Conservation (phyloP, 2,888 invertebrate species). For the Drosophila mayaguana region DNA sequence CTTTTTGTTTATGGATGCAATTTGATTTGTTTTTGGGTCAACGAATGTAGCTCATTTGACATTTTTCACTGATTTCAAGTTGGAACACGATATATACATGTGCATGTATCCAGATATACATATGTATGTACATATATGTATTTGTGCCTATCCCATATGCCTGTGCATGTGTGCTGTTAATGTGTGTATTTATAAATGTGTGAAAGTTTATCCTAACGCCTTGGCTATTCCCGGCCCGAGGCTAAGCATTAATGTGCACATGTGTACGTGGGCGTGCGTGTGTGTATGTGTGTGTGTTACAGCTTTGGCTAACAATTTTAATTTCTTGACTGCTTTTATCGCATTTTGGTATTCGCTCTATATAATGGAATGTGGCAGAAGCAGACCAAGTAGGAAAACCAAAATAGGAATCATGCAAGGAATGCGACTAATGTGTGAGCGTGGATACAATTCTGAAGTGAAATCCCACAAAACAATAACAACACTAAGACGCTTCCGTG, state of each 20-base stretch:
- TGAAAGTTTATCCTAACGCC: slow-evolving; percentile 19
- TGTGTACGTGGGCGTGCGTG: slow-evolving; percentile 5
- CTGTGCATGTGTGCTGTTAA: not conserved
- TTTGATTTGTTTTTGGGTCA: slow-evolving; percentile 42
- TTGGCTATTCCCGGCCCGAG: slow-evolving; percentile 22
- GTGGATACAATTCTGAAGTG: slow-evolving; percentile 34
- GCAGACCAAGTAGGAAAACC: slow-evolving; percentile 42
- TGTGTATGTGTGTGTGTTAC: slow-evolving; percentile 8
- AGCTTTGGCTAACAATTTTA: slow-evolving; percentile 63
- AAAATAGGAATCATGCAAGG: slow-evolving; percentile 56
- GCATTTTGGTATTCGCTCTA: slow-evolving; percentile 68
- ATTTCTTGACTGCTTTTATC: slow-evolving; percentile 68
- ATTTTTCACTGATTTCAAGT: slow-evolving; percentile 58
- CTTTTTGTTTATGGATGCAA: slow-evolving; percentile 25
- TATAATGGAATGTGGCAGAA: slow-evolving; percentile 65
- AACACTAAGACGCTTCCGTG: slow-evolving; percentile 51
- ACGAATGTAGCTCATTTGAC: slow-evolving; percentile 47
- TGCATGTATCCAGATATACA: not conserved
- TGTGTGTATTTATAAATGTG: slow-evolving; percentile 13
- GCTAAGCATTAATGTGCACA: slow-evolving; percentile 23
- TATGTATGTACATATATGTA: not conserved
- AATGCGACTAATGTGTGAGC: slow-evolving; percentile 43
- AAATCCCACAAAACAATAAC: slow-evolving; percentile 54
- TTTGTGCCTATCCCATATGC: not conserved
- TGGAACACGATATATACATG: slow-evolving; percentile 5